phyloP scores from a whole-genome alignment of 2,888 invertebrate species.

The Heliconius ethilla region DNA sequence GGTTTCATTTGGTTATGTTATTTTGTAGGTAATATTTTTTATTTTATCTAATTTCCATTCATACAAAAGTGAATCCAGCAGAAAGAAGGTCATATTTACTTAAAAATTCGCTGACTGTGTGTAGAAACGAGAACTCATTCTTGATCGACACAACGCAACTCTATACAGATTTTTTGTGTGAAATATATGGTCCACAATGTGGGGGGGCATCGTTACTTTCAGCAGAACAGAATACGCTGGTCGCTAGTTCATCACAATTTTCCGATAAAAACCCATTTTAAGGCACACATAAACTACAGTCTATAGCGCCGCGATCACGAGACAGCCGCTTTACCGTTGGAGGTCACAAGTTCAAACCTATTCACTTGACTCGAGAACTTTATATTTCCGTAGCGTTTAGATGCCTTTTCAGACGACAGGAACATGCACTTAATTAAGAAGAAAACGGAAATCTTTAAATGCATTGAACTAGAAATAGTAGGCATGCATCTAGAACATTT shows the following conservation, averaged over 20 bases:
- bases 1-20: no score
- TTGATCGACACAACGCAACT: no score
- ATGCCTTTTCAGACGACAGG: neutral
- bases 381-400: constrained; percentile 15
- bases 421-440: constrained; percentile 20
- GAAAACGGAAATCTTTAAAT: constrained; percentile 3
- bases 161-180: no score
- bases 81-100: no score
- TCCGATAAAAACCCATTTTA: neutral
- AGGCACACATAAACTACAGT: neutral
- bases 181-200: no score
- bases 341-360: constrained; percentile 26
- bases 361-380: constrained; percentile 16
- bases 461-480: neutral
- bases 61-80: no score
- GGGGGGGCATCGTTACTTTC: no score
- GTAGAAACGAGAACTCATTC: no score
- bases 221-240: no score
- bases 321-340: constrained; percentile 19
- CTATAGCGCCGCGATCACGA: constrained; percentile 4
- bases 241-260: neutral
- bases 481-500: neutral
- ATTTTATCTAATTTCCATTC: no score
- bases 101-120: no score
- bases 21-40: no score